These are phyloP conservation scores for Plumapathes pennacea DNA, from an alignment of 92 coral and sea anemone genomes.

Conservation along the genomic window DNA sequence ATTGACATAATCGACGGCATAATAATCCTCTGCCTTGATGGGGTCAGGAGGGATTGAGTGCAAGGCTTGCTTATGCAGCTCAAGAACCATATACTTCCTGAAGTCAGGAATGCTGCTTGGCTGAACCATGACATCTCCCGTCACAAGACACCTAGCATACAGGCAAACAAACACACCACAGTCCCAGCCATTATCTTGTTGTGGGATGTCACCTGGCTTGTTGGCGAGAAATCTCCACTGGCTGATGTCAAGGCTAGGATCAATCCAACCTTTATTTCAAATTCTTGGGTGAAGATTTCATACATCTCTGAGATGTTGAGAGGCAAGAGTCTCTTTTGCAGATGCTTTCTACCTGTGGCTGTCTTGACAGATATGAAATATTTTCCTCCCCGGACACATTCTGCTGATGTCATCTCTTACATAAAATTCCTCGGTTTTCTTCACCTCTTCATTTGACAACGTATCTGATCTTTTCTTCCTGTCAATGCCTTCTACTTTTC, in stretches of 20 bases:
- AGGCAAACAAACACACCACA: conserved; percentile 49
- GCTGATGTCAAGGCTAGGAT: conserved; percentile 5
- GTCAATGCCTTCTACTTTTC: conserved; percentile 25
- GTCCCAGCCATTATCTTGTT: conserved; percentile 42
- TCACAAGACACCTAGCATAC: conserved; percentile 43
- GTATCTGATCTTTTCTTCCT: conserved; percentile 61
- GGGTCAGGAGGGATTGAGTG: conserved; percentile 11
- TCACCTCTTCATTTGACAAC: conserved; percentile 27
- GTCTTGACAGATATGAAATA: no score
- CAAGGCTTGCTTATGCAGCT: conserved; percentile 32
- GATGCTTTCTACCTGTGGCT: no score
- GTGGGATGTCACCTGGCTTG: conserved; percentile 42
- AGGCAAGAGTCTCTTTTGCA: conserved; percentile 13
- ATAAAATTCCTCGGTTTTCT: conserved; percentile 26
- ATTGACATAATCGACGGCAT: conserved; percentile 34
- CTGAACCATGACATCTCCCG: conserved; percentile 19
- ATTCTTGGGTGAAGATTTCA: not conserved
- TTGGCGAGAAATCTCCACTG: conserved; percentile 40
- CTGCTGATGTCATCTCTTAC: conserved; percentile 53
- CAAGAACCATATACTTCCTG: conserved; percentile 39
- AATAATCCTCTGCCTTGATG: conserved; percentile 16
- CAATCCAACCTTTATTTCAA: conserved; percentile 4
- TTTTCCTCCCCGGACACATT: conserved; percentile 56
- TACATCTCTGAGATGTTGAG: not conserved
- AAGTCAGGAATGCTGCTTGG: conserved; percentile 18